Base-by-base conservation (phyloP, 64 coral and sea anemone species). In the Porites australiensis region DNA sequence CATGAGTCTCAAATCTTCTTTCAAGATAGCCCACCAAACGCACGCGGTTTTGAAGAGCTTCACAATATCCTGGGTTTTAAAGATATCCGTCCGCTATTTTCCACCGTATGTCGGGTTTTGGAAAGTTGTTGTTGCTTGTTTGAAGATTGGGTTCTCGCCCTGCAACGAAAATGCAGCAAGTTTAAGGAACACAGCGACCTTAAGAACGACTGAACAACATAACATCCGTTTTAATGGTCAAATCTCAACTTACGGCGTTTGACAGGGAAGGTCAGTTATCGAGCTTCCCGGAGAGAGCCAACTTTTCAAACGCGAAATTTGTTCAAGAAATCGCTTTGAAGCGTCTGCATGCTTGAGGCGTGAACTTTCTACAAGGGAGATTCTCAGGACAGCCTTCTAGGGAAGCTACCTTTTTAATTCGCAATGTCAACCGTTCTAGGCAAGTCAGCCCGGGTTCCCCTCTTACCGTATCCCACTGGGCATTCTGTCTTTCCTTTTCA, bases 121-220 rank as follows among this genome's bases (percentile, higher is more conserved):
- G 82, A 99, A 96, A 6, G 98, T 99, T 9, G 98, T 99, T 50
- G 92, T 99, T 13, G 98, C 94, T 72, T 96, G 94, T n/a, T 99
- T 96, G 91, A 99, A 99, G 49, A 99, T 99, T 44, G 98, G 98
- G 74, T 99, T 99, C 79, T 96, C 94, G 4, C 98, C 94, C 95
- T 98, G 77, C 46, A 91, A 96, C 15, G 63, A 16, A 21, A 22
- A 20, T 50, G n/a, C 22, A 50, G 43, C 44, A 50, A 22, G 73
- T 16, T 76, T 50, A 74, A 37, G 27, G 27, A 37, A 37, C 27
- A 74, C 44, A 43, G 5, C 44, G 23, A 71, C 23, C 8, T 12
- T 23, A 71, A 64, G 4, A 64, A 64, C 62, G 18, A 64, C 13
- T 18, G 13, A 64, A 64, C 18, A 64, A 64, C 18, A 57, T 37